Evolutionary conservation across 1,140 invertebrate genomes (phyloP), one percentile per base, ranked within the genome.

Genomic region (Polypedilum pembai): DNA sequence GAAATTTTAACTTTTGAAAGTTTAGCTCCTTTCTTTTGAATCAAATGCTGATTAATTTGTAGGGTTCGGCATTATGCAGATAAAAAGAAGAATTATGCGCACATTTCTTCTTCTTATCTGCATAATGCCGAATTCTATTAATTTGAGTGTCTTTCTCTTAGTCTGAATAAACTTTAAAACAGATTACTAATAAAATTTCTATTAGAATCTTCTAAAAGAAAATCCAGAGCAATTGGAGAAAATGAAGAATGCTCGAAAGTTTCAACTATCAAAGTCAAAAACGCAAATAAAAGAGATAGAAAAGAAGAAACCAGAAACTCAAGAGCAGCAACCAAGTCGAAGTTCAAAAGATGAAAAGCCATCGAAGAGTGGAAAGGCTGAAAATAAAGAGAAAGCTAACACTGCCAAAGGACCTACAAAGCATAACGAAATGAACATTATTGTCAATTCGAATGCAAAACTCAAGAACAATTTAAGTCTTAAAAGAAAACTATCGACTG

Each of bases 331-430:
- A n/a, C 3, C 12, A 12, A 8, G 0, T 15, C 45, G n/a, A 56
- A 56, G n/a, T 56, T n/a, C 45, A 56, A 56, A 56, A 15, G 45
- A 56, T n/a, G 45, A 56, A 56, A 56, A 56, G 45, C 24, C 24
- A 33, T 33, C 24, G 5, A 56, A 56, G n/a, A n/a, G 45, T n/a
- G 45, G 7, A n/a, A 56, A 56, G n/a, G 45, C n/a, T 12, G 45
- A 56, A 4, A 33, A 33, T 33, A 56, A 56, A 56, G 45, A 56
- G 12, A 56, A 56, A 56, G 45, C 45, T n/a, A 33, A 33, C 24
- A 56, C 45, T 56, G 45, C 45, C 45, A 56, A 56, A 56, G 45
- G 4, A 56, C 8, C 45, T n/a, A n/a, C 45, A 56, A 56, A 56
- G 10, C 45, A 56, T 56, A 56, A 56, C n/a, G 45, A 56, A 56